These are phyloP conservation scores for Synergus gifuensis DNA, from an alignment of 2,888 invertebrate species.

Conservation along the genomic window DNA sequence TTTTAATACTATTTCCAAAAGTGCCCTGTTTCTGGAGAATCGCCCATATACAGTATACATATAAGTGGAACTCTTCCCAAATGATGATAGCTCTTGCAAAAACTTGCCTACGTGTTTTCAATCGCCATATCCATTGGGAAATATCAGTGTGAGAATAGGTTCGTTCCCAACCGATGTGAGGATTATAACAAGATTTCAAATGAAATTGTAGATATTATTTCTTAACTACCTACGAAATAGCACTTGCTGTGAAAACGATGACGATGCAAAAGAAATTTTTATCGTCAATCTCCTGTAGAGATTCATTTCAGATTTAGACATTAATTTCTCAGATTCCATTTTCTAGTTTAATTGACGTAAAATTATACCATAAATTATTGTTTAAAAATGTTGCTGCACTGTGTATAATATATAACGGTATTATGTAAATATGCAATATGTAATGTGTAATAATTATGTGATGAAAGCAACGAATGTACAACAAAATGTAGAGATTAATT, in stretches of 20 bases:
- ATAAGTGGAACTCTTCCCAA: not conserved
- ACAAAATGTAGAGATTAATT: not conserved
- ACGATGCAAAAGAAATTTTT: conserved; percentile 2
- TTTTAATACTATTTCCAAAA: no score
- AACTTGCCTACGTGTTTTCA: conserved; percentile 5
- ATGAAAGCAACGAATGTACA: not conserved
- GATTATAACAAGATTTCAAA: conserved; percentile 11
- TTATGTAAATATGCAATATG: no score
- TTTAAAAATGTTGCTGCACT: no score
- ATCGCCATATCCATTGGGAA: conserved; percentile 28
- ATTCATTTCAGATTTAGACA: conserved; percentile 4
- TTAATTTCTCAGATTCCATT: no score
- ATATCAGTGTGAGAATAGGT: not conserved
- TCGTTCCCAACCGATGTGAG: conserved; percentile 6
- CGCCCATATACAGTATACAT: not conserved
- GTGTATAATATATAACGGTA: no score
- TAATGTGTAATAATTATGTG: no score
- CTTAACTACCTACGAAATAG: not conserved
- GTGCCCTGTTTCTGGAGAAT: no score
- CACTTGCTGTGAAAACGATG: not conserved
- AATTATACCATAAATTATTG: no score
- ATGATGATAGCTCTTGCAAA: not conserved
- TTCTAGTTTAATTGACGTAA: no score
- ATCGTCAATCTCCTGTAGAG: not conserved
- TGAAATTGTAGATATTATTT: conserved; percentile 26